Percentiles rank a stretch among this genome's conserved stretches.
Conservation (phyloP, 1,140 invertebrate genomes). For the Vanessa atalanta region DNA sequence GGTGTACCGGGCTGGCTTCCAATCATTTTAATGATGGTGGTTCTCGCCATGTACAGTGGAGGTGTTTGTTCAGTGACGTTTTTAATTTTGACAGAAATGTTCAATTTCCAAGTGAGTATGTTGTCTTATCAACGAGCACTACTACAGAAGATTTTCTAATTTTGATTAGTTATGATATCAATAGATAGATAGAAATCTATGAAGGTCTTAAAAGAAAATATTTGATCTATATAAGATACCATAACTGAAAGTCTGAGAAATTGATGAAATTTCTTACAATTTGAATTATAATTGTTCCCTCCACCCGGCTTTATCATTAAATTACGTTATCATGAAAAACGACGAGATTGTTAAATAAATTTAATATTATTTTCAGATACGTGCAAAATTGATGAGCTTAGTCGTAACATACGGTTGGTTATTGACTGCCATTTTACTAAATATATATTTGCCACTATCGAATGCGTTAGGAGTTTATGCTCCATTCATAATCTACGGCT, state of each 20-base stretch:
- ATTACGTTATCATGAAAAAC: too few species aligned
- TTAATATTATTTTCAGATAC: slow-evolving; percentile 51
- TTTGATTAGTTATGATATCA: too few species aligned
- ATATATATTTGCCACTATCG: slow-evolving; percentile 45
- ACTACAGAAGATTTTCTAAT: too few species aligned
- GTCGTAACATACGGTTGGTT: slow-evolving; percentile 56
- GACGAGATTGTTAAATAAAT: too few species aligned
- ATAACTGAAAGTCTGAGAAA: too few species aligned
- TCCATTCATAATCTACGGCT: slow-evolving; percentile 50
- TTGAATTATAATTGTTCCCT: too few species aligned
- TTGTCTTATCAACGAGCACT: background rate
- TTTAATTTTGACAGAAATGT: slow-evolving; percentile 62
- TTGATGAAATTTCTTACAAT: too few species aligned
- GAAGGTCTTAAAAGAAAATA: too few species aligned
- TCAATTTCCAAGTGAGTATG: slow-evolving; percentile 57
- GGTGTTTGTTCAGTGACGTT: slow-evolving; percentile 52
- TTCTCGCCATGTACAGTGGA: slow-evolving; percentile 49
- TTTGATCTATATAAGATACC: too few species aligned
- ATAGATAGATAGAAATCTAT: too few species aligned
- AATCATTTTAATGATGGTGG: slow-evolving; percentile 46
- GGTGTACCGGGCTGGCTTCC: slow-evolving; percentile 54
- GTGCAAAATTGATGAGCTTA: slow-evolving; percentile 57
- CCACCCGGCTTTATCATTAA: too few species aligned
- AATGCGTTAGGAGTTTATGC: slow-evolving; percentile 46
- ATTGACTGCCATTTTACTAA: slow-evolving; percentile 46